Conservation (phyloP, 2,888 invertebrate genomes). For the Temnothorax unifasciatus region DNA sequence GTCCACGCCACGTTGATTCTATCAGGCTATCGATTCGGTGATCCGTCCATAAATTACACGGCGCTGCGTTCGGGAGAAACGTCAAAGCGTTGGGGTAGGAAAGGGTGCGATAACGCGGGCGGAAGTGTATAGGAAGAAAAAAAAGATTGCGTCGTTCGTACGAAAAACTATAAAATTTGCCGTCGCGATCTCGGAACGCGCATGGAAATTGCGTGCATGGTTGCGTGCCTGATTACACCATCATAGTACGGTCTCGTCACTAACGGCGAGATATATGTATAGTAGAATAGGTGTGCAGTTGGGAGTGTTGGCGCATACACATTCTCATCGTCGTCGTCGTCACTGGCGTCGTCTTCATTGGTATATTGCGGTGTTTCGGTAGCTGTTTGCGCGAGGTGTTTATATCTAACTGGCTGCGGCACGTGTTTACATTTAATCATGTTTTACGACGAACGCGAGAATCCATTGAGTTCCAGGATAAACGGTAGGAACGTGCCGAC, state of each 20-base stretch:
- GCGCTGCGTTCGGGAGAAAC: constrained; percentile 25
- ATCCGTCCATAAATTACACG: constrained; percentile 51
- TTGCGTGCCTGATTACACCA: constrained; percentile 28
- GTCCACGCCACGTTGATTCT: constrained; percentile 50
- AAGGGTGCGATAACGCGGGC: constrained; percentile 13
- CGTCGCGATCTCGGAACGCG: background rate
- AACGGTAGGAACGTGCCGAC: constrained; percentile 46
- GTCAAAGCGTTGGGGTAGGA: constrained; percentile 25
- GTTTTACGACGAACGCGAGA: constrained; percentile 58
- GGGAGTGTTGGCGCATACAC: background rate
- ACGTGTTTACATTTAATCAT: constrained; percentile 69
- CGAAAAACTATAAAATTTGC: constrained; percentile 29
- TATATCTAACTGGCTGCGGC: constrained; percentile 57
- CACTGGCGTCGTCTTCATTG: background rate
- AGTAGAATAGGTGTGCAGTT: background rate
- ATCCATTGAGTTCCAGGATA: constrained; percentile 48
- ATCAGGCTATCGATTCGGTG: constrained; percentile 43
- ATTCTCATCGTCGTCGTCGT: background rate
- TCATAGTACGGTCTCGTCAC: background rate
- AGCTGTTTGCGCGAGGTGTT: constrained; percentile 35
- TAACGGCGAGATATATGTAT: background rate
- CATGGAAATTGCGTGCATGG: background rate
- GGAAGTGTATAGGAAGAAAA: background rate
- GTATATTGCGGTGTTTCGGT: constrained; percentile 15
- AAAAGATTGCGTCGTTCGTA: constrained; percentile 4